These are phyloP conservation scores for Rousettus leschenaultii DNA, from an alignment of 2,113 vertebrate genomes.

Conservation along the genomic window DNA sequence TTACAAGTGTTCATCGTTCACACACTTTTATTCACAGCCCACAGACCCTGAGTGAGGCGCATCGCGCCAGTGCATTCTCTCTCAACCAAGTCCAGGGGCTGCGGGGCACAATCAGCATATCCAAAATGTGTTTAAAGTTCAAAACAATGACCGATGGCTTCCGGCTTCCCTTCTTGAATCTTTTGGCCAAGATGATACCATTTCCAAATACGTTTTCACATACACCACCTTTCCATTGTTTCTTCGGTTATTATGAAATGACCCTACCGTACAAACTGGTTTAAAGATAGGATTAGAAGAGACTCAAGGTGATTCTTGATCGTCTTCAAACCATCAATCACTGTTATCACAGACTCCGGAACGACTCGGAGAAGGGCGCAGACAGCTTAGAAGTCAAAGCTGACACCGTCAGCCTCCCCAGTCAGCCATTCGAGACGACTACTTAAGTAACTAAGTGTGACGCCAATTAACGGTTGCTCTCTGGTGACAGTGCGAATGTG, in stretches of 20 bases:
- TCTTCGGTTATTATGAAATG: not conserved
- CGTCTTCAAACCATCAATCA: not conserved
- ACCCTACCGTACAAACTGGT: not conserved
- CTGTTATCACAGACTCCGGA: not conserved
- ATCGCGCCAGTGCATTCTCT: not conserved
- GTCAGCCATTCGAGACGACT: not conserved
- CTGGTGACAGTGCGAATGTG: not conserved
- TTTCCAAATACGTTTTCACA: not conserved
- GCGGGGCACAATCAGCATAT: not conserved
- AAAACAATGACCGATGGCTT: not conserved
- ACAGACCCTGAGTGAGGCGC: not conserved
- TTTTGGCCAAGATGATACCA: not conserved
- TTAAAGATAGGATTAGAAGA: not conserved
- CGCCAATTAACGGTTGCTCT: not conserved
- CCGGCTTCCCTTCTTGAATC: not conserved
- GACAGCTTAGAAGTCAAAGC: not conserved
- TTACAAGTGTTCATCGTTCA: not conserved
- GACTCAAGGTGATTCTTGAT: not conserved
- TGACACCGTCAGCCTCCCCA: not conserved
- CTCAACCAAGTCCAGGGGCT: not conserved
- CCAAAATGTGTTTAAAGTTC: not conserved
- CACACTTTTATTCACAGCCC: not conserved
- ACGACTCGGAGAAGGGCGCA: not conserved
- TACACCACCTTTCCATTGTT: not conserved
- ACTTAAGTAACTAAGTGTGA: not conserved